A percentile compares a stretch with the other conserved stretches of the same genome.
Evolutionary conservation across 2,797 vertebrate species (phyloP).

Genomic region (Leucoraja ocellata): DNA sequence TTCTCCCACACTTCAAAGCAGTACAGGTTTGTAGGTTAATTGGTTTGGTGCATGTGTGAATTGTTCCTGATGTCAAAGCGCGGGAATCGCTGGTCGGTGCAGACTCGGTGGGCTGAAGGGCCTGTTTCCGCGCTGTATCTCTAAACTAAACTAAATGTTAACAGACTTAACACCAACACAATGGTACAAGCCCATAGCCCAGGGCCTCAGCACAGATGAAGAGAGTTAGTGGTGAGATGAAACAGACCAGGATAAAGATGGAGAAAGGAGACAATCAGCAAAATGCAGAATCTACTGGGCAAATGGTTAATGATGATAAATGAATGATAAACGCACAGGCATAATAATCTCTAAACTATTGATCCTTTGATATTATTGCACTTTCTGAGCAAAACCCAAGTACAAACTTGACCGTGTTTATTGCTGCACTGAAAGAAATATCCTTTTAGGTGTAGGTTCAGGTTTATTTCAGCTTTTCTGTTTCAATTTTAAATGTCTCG

Average conservation of each 20-base stretch:
- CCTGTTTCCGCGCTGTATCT: too few species aligned
- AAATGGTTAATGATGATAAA: neutral
- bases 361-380: neutral
- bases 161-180: neutral
- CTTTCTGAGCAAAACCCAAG: neutral
- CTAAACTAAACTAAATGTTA: too few species aligned
- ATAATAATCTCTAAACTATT: neutral
- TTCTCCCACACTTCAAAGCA: too few species aligned
- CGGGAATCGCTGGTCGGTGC: too few species aligned
- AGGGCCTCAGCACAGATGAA: neutral
- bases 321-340: neutral
- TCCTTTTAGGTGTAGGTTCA: too few species aligned
- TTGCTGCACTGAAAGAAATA: neutral
- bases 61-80: too few species aligned
- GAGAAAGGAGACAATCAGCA: neutral
- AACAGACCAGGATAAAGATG: neutral
- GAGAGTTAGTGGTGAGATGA: neutral
- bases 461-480: too few species aligned
- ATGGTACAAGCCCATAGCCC: neutral
- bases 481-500: too few species aligned
- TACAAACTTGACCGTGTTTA: neutral
- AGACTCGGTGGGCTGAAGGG: too few species aligned
- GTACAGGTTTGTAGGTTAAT: too few species aligned
- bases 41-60: too few species aligned
- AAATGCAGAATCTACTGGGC: neutral